phyloP scores from a whole-genome alignment of 2,113 vertebrate genomes.

The Microcebus murinus region DNA sequence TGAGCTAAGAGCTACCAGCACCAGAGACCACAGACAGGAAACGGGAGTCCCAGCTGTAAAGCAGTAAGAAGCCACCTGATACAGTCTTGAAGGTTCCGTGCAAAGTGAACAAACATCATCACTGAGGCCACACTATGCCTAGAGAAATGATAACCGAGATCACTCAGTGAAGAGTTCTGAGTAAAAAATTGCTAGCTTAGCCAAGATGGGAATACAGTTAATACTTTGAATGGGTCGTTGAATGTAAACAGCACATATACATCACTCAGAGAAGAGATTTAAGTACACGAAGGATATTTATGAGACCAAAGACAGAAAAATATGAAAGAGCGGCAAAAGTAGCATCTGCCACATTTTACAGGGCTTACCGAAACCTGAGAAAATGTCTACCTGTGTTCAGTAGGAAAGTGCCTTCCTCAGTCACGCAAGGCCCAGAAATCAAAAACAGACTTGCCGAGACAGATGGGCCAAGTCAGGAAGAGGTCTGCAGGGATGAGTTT shows the following conservation, averaged over 20 bases:
- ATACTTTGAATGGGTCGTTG: background rate
- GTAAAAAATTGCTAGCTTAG: background rate
- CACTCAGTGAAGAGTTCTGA: background rate
- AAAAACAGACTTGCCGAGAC: background rate
- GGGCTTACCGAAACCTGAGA: background rate
- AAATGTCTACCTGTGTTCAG: background rate
- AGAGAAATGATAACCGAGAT: background rate
- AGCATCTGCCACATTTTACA: background rate
- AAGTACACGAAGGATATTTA: background rate
- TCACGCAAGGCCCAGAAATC: background rate
- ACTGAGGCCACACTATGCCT: background rate
- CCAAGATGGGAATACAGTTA: background rate
- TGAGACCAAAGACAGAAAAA: background rate
- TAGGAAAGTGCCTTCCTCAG: background rate
- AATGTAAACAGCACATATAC: background rate
- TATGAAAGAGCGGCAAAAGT: background rate
- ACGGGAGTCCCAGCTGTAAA: background rate
- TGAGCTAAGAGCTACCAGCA: background rate
- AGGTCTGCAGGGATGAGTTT: background rate
- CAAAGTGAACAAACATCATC: background rate
- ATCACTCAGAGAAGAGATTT: background rate
- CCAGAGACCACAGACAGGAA: background rate
- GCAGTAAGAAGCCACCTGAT: background rate
- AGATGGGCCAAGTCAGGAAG: background rate
- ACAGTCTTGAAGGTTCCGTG: background rate